These are phyloP conservation scores for Psylliodes chrysocephalus DNA, from an alignment of 2,888 invertebrate genomes.

Conservation along the genomic window DNA sequence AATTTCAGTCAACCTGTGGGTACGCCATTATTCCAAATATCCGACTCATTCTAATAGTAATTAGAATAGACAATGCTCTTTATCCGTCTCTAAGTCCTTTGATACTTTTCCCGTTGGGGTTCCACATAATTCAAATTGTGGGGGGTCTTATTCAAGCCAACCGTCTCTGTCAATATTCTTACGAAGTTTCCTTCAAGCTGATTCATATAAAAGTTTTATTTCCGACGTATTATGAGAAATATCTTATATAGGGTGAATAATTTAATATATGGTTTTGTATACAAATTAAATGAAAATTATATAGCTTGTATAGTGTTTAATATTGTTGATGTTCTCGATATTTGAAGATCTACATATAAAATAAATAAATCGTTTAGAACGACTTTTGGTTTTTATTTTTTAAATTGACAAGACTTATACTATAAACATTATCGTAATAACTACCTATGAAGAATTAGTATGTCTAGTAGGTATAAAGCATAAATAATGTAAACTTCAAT, in stretches of 20 bases:
- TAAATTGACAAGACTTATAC: too few species aligned
- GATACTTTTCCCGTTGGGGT: background rate
- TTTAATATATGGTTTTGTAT: too few species aligned
- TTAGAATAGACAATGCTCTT: conserved; percentile 1
- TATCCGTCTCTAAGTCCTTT: background rate
- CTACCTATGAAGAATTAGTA: too few species aligned
- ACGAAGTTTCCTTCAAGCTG: background rate
- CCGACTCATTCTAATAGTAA: background rate
- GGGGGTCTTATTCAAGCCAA: background rate
- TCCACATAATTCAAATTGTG: background rate
- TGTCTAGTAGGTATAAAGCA: too few species aligned
- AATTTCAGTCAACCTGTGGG: background rate
- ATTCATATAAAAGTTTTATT: background rate
- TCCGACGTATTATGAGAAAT: background rate
- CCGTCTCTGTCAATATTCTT: background rate
- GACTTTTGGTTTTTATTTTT: too few species aligned
- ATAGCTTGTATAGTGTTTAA: too few species aligned
- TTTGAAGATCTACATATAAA: too few species aligned
- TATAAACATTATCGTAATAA: too few species aligned
- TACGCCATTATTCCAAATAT: background rate
- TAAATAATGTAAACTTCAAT: too few species aligned
- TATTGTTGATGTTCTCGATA: too few species aligned
- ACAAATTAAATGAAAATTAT: too few species aligned
- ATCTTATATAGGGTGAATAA: background rate
- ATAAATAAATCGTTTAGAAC: too few species aligned